Evolutionary conservation across 2,888 invertebrate species (phyloP).

Genomic region (Pseudococcus viburni): DNA sequence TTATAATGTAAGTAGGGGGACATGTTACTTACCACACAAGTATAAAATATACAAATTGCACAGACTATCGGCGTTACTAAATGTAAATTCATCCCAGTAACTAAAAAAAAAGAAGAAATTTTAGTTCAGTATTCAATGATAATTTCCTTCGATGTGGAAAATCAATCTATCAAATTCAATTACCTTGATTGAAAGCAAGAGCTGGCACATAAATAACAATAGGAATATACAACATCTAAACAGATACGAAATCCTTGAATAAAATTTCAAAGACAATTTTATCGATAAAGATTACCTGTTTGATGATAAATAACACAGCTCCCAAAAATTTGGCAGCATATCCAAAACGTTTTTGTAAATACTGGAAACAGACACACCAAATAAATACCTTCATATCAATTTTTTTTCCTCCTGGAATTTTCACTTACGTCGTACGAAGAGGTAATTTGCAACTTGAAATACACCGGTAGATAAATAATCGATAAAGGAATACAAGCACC

Average conservation of each 20-base stretch:
- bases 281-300: neutral
- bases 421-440: constrained; percentile 80
- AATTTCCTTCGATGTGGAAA: neutral
- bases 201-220: constrained; percentile 92
- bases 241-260: neutral
- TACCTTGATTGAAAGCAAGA: constrained; percentile 86
- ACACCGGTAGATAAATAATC: constrained; percentile 80
- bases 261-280: neutral
- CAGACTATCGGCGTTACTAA: constrained; percentile 85
- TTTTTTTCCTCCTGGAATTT: neutral
- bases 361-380: constrained; percentile 75
- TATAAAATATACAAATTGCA: constrained; percentile 91
- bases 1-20: too few relatives aligned
- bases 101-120: constrained; percentile 72
- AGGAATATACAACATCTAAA: constrained; percentile 79
- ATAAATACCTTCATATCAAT: neutral
- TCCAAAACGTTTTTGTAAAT: constrained; percentile 5
- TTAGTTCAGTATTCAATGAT: neutral
- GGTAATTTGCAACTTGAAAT: constrained; percentile 81
- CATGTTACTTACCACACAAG: constrained; percentile 80
- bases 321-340: constrained; percentile 12
- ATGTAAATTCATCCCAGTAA: constrained; percentile 86
- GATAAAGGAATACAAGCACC: constrained; percentile 80
- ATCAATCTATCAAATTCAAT: constrained; percentile 62
- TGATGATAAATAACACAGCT: constrained; percentile 73